phyloP scores from a whole-genome alignment of 2,113 vertebrate genomes.

The Nothoprocta perdicaria region DNA sequence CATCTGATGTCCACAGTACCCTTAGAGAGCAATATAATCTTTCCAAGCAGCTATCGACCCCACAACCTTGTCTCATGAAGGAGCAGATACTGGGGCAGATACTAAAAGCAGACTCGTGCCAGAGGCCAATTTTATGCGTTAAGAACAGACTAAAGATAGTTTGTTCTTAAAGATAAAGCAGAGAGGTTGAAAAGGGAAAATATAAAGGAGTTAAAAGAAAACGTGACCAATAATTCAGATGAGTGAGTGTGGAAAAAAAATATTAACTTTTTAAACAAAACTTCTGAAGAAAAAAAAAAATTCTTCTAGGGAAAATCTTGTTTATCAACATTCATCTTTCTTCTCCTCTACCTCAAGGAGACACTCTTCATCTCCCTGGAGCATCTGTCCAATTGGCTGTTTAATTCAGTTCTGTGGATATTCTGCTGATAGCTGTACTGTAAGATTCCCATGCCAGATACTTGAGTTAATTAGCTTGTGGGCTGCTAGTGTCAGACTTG shows the following conservation, averaged over 20 bases:
- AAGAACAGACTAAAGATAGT: constrained; percentile 1
- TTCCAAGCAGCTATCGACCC: not conserved
- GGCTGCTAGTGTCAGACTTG: constrained; percentile 60
- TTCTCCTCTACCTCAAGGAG: constrained; percentile 5
- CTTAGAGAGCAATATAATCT: not conserved
- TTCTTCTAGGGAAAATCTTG: not conserved
- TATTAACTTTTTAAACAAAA: not conserved
- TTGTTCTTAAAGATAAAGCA: constrained; percentile 16
- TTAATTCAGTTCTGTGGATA: constrained; percentile 8
- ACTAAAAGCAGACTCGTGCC: constrained; percentile 3
- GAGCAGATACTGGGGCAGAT: not conserved
- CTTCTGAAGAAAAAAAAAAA: not conserved
- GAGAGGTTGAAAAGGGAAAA: not conserved
- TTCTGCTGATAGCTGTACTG: constrained; percentile 31
- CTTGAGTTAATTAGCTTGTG: constrained; percentile 45
- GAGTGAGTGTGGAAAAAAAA: not conserved
- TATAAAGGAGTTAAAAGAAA: not conserved
- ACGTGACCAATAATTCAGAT: not conserved
- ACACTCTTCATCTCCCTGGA: not conserved
- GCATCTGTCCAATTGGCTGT: not conserved
- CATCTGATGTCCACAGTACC: not conserved
- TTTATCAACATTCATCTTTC: not conserved
- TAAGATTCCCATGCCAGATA: constrained; percentile 41
- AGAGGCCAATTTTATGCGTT: not conserved
- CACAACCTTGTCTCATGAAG: not conserved